These are phyloP conservation scores for Pterophyllum scalare DNA, from an alignment of 2,113 vertebrate genomes.

Conservation along the genomic window DNA sequence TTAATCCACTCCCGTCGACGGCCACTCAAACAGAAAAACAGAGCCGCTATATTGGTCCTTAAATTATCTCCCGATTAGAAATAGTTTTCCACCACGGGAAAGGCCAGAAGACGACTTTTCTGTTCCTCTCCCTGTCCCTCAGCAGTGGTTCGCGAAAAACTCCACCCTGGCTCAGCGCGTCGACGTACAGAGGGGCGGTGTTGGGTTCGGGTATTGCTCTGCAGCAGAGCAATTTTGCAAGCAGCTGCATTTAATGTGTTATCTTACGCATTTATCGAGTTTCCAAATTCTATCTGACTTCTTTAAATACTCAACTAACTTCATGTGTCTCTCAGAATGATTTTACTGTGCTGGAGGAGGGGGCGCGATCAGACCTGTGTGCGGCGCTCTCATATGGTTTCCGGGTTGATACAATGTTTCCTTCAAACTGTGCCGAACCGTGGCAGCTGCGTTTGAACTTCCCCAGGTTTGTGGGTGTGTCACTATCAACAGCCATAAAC, in stretches of 20 bases:
- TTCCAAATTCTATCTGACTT: neutral
- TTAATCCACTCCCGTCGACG: conserved; percentile 25
- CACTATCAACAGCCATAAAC: neutral
- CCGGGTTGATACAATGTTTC: neutral
- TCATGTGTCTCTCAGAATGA: neutral
- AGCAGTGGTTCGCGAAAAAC: conserved; percentile 32
- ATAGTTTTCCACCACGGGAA: conserved; percentile 18
- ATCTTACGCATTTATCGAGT: neutral
- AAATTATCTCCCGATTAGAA: conserved; percentile 9
- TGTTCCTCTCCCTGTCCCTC: conserved; percentile 67
- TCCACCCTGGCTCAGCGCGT: conserved; percentile 61
- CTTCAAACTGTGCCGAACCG: neutral
- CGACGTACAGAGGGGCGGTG: conserved; percentile 44
- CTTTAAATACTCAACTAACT: neutral
- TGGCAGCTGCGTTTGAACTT: neutral
- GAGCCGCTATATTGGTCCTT: neutral
- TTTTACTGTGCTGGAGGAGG: neutral
- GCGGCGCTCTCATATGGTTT: neutral
- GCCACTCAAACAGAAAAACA: neutral
- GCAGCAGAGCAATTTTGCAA: neutral
- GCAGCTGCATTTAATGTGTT: neutral
- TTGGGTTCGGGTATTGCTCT: neutral
- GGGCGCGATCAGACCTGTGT: neutral
- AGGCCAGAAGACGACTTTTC: conserved; percentile 51
- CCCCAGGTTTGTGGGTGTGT: neutral